phyloP scores from a whole-genome alignment of 2,113 vertebrate species.

The Lepisosteus oculatus region DNA sequence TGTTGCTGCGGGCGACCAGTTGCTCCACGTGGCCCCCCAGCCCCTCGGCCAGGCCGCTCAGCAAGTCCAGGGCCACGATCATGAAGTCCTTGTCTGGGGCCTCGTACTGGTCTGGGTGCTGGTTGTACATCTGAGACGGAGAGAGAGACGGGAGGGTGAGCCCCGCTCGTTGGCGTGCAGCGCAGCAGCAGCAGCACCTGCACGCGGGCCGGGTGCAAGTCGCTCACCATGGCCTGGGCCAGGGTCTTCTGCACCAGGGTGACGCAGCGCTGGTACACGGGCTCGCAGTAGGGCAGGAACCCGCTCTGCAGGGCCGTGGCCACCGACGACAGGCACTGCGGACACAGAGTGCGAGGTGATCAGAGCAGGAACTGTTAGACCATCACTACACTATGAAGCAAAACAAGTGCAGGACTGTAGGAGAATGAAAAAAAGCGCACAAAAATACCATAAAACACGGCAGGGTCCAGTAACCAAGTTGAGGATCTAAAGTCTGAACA shows the following conservation, averaged over 20 bases:
- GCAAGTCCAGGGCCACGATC: conserved; percentile 90
- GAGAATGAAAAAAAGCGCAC: too few species aligned
- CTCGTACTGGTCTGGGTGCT: conserved; percentile 92
- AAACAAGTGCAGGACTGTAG: too few species aligned
- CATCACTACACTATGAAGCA: too few species aligned
- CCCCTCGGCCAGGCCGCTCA: conserved; percentile 90
- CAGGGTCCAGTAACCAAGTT: background rate
- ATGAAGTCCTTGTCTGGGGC: conserved; percentile 96
- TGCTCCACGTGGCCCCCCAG: conserved; percentile 86
- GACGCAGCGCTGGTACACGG: conserved; percentile 92
- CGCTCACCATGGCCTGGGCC: conserved; percentile 88
- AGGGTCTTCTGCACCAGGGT: conserved; percentile 91
- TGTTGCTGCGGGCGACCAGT: conserved; percentile 88
- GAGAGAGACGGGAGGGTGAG: background rate
- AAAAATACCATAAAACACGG: too few species aligned
- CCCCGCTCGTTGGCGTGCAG: too few species aligned
- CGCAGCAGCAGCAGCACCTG: too few species aligned
- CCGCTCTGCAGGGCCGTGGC: conserved; percentile 91
- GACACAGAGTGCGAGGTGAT: conserved; percentile 4
- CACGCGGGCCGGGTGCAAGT: too few species aligned
- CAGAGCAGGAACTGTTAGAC: too few species aligned
- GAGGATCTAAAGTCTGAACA: too few species aligned
- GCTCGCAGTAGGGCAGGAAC: conserved; percentile 91
- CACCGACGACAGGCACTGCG: conserved; percentile 84
- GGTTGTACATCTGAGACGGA: conserved; percentile 82